Conservation (phyloP, 2,797 vertebrate species). For the Rhinoraja longicauda region DNA sequence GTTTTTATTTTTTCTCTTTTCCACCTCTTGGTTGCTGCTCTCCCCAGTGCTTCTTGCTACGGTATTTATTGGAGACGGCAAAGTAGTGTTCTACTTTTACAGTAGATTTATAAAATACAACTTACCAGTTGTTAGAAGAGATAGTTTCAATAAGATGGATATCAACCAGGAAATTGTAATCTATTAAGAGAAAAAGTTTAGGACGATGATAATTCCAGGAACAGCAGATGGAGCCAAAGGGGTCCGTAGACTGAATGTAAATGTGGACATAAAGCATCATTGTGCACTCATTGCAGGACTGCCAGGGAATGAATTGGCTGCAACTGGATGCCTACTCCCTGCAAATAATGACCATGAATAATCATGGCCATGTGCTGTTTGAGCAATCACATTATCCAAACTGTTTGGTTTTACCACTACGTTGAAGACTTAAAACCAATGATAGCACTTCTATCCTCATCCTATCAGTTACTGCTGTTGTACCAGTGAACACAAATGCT, state of each 20-base stretch:
- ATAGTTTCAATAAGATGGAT: background rate
- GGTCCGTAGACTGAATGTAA: background rate
- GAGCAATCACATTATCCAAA: background rate
- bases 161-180: background rate
- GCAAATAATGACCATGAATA: background rate
- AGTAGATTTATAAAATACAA: background rate
- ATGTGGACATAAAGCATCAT: background rate
- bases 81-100: background rate
- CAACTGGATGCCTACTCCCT: background rate
- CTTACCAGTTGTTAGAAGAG: background rate
- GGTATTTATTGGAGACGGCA: too few species aligned
- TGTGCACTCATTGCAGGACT: background rate
- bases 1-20: too few species aligned
- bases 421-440: background rate
- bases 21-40: too few species aligned
- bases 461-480: background rate
- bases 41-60: too few species aligned
- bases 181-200: background rate
- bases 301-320: background rate
- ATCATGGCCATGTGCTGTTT: background rate
- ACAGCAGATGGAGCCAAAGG: constrained; percentile 10
- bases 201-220: background rate
- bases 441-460: background rate
- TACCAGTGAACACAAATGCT: background rate
- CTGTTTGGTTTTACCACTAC: background rate